These are phyloP conservation scores for Apeltes quadracus DNA, from an alignment of 2,113 vertebrate genomes.

Conservation along the genomic window DNA sequence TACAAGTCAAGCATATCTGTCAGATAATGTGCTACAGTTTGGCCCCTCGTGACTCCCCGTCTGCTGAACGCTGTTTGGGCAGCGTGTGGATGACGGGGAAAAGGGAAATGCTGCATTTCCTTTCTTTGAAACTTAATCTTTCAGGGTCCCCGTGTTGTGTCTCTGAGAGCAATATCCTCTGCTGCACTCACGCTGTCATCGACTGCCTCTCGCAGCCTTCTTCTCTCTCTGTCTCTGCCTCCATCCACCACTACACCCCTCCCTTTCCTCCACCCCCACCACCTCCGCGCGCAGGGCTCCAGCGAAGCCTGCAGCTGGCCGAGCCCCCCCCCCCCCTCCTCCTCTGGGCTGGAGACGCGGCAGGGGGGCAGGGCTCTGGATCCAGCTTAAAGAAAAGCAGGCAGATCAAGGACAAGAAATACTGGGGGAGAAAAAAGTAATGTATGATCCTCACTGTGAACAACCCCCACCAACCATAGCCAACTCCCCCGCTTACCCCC, in stretches of 20 bases:
- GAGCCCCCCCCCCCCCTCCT: conserved; percentile 66
- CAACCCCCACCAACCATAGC: conserved; percentile 47
- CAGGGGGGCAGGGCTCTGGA: conserved; percentile 75
- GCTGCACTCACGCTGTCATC: conserved; percentile 77
- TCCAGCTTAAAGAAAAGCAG: conserved; percentile 76
- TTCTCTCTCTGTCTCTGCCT: conserved; percentile 43
- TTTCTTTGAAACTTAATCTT: conserved; percentile 79
- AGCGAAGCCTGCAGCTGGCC: conserved; percentile 75
- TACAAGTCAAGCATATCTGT: not conserved
- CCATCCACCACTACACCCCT: conserved; percentile 22
- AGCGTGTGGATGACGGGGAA: conserved; percentile 23
- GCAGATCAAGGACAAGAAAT: conserved; percentile 78
- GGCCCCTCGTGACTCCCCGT: not conserved
- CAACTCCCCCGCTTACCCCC: conserved; percentile 16
- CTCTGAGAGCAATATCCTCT: conserved; percentile 74
- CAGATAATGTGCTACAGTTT: not conserved
- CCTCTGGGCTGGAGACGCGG: conserved; percentile 67
- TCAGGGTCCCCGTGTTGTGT: conserved; percentile 75
- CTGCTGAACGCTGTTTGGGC: conserved; percentile 15
- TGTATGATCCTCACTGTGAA: conserved; percentile 71
- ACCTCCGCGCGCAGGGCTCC: conserved; percentile 51
- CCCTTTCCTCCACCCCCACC: conserved; percentile 23
- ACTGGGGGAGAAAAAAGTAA: conserved; percentile 67
- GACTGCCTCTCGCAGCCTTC: conserved; percentile 59
- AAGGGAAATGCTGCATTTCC: conserved; percentile 53